Evolutionary conservation across 1,140 invertebrate genomes (phyloP), one percentile per base, ranked within the genome.

Genomic region (Drosophila burlai): DNA sequence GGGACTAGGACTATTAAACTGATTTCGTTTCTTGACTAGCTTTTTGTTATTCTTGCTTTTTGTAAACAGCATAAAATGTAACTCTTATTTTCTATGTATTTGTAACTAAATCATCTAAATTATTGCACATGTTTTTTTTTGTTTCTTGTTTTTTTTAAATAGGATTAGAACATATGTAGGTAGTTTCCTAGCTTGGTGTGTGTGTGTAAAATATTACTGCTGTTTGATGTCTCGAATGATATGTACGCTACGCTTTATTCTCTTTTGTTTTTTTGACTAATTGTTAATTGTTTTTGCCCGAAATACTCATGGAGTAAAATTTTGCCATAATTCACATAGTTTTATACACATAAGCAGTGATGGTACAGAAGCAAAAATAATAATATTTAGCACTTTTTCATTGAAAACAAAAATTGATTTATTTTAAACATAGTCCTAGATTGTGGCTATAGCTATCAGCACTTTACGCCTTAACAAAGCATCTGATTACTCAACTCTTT

Each of bases 61-160:
- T 75, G 68, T 76, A 76, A 86, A 85, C 83, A 86, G 83, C 83
- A 86, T 86, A 85, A 85, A 86, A 79, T 85, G 79, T 85, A 86
- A 85, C 83, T 73, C 46, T 73, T 49, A 75, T 63, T 62, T 58
- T 7, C 36, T 42, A 58, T 80, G 75, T 68, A 66, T 83, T 76
- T 82, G 76, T 66, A 46, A 21, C 68, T 60, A 72, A 50, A 36
- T 76, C 75, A 80, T 82, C 46, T 82, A 82, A 81, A 82, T 82
- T 85, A 85, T 85, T 85, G 83, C 83, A 85, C 83, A 81, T 68
- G n/a, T 34, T 34, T 52, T 18, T 49, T 49, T 3, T 49, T 16
- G 3, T 49, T 49, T 24, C 1, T 46, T 52, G 15, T 86, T 26
- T 13, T 2, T 47, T 54, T 36, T 81, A 29, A 71, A 64, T 81